Evolutionary conservation across 92 coral and sea anemone species (phyloP), one percentile per base, ranked within the genome.

Genomic region (Palythoa heliodiscus): DNA sequence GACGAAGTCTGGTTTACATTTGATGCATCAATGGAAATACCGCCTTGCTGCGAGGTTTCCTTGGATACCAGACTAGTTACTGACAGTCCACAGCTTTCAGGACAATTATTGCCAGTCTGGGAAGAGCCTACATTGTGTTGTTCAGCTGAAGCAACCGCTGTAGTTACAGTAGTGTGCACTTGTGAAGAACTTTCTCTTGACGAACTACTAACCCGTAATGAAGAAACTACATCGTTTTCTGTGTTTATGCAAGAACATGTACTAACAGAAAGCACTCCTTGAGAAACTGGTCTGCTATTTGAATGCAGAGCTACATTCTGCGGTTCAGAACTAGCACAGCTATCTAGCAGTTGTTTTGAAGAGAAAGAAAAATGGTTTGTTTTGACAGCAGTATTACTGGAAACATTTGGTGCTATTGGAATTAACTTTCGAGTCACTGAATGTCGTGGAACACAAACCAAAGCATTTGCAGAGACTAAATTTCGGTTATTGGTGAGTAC

Each of bases 341-440:
- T 64, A 35, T 50, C n/a, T 37, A 22, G 35, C 43, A 66, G 40
- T 64, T 20, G 47, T n/a, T 52, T 37, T 14, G 84, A 47, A 43
- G 73, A 79, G 11, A 43, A 54, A 7, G 73, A 50, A 14, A 25
- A 8, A 54, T 15, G 66, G 73, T 15, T 64, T 53, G 73, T 63
- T 48, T 22, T 7, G 5, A 17, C 22, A 64, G 58, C 23, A 35
- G 47, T 43, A 52, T 52, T 53, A 64, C 35, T 63, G 16, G 84
- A 80, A 48, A 64, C 74, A 19, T 66, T 66, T 47, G 84, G 75
- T n/a, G 73, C 84, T n/a, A 64, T 63, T 3, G 60, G 63, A 23
- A 64, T 39, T 66, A 64, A 48, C 55, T 80, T 80, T 48, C 58
- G 84, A 64, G 74, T 47, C 53, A 22, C 11, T 22, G 84, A 43